Percentiles rank a stretch among this genome's conserved stretches.
Conservation (phyloP, 2,113 vertebrate genomes). For the Podarcis cretensis region DNA sequence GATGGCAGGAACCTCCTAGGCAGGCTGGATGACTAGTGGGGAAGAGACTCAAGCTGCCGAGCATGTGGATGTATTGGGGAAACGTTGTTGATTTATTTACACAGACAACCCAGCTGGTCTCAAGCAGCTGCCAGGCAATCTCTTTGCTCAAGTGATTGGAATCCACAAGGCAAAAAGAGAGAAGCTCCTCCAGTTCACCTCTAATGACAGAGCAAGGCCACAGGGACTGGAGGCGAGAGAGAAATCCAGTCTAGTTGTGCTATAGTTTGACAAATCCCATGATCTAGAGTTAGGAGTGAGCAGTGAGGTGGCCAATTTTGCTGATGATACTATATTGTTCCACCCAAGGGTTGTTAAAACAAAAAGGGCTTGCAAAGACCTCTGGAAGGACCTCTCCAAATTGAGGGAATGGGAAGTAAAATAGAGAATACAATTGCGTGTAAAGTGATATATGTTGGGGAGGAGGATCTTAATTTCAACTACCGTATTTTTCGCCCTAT, state of each 20-base stretch:
- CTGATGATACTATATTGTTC: no score
- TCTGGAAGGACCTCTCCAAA: no score
- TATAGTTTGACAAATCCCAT: background rate
- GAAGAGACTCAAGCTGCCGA: background rate
- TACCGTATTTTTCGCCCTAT: no score
- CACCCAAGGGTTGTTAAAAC: no score
- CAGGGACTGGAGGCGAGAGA: fast-evolving
- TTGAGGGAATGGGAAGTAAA: no score
- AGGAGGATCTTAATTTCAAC: no score
- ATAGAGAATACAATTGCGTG: no score
- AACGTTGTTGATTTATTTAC: background rate
- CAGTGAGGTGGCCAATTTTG: no score
- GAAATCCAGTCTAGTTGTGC: background rate
- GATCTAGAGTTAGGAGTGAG: no score
- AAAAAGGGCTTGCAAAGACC: no score
- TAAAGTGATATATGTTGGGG: no score
- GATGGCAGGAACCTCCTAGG: background rate
- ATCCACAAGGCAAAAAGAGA: background rate
- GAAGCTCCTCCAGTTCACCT: background rate
- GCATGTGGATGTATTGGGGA: background rate
- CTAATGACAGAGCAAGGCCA: background rate
- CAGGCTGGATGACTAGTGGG: background rate
- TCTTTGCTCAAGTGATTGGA: background rate
- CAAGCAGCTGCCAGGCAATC: background rate
- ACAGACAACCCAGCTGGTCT: conserved; percentile 10